Evolutionary conservation across 1,140 invertebrate genomes (phyloP).

Genomic region (Muscidifurax raptorellus): DNA sequence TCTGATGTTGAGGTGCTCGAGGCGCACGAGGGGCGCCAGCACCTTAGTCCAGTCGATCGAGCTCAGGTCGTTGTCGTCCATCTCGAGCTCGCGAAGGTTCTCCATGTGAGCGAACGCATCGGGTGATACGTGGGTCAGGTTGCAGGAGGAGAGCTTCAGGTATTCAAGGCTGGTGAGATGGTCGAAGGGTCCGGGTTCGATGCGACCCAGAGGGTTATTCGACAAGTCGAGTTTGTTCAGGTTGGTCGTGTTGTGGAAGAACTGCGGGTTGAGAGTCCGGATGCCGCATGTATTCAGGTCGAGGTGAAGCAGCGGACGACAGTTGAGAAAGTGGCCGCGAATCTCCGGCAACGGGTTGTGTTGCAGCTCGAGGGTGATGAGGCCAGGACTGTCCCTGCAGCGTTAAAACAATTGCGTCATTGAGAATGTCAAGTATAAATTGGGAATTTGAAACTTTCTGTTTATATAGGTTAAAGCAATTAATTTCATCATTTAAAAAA

Average conservation of each 20-base stretch:
- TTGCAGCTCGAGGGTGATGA: constrained; percentile 83
- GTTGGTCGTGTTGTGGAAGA: constrained; percentile 82
- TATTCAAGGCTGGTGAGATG: constrained; percentile 80
- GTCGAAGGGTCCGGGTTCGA: constrained; percentile 79
- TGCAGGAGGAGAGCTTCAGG: constrained; percentile 81
- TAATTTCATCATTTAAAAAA: no score
- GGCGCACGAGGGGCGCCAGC: constrained; percentile 76
- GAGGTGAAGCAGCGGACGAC: constrained; percentile 80
- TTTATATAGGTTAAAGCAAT: no score
- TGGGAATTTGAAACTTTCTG: no score
- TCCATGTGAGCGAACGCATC: constrained; percentile 77
- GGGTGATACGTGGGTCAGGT: constrained; percentile 78
- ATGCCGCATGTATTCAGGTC: constrained; percentile 82
- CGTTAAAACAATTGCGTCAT: background rate
- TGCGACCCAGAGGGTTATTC: constrained; percentile 79
- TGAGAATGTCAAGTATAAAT: constrained; percentile 42
- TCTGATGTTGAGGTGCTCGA: constrained; percentile 81
- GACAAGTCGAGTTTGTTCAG: constrained; percentile 82
- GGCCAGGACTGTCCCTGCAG: constrained; percentile 81
- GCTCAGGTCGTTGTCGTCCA: constrained; percentile 79
- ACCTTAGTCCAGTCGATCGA: constrained; percentile 79
- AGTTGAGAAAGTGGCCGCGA: constrained; percentile 80
- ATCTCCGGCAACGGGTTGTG: constrained; percentile 80
- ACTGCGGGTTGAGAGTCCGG: constrained; percentile 77
- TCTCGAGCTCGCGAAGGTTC: constrained; percentile 80